Conservation (phyloP, 2,888 invertebrate genomes). For the Hecatera dysodea region DNA sequence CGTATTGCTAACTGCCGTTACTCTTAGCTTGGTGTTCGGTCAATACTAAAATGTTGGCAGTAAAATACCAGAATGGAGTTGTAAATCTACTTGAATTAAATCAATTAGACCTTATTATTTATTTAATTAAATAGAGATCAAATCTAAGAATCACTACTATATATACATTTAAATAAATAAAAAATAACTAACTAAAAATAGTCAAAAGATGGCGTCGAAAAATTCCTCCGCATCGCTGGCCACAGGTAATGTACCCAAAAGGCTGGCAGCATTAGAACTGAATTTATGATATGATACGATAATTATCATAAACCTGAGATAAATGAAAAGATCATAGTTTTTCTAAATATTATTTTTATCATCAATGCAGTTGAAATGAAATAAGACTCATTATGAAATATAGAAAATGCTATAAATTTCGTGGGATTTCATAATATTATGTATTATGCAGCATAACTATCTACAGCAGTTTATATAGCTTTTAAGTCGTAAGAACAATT, state of each 20-base stretch:
- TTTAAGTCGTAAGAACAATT: conserved; percentile 8
- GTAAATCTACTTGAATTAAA: not conserved
- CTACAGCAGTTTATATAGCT: conserved; percentile 1
- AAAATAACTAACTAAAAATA: no score
- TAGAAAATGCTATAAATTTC: not conserved
- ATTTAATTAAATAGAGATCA: no score
- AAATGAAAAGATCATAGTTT: no score
- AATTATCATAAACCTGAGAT: no score
- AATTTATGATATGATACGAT: not conserved
- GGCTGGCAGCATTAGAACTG: no score
- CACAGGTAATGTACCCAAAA: no score
- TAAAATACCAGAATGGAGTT: not conserved
- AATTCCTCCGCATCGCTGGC: no score
- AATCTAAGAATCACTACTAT: no score
- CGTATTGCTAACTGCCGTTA: conserved; percentile 54
- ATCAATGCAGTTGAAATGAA: not conserved
- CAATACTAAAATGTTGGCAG: conserved; percentile 29
- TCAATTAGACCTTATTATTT: no score
- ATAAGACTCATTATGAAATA: not conserved
- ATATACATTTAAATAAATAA: no score
- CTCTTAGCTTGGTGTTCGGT: conserved; percentile 45
- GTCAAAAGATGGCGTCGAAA: no score
- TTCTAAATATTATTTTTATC: not conserved
- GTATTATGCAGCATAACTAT: not conserved
- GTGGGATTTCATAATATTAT: not conserved